These are phyloP conservation scores for Tinamus major DNA, from an alignment of 2,797 vertebrate species.

Conservation along the genomic window DNA sequence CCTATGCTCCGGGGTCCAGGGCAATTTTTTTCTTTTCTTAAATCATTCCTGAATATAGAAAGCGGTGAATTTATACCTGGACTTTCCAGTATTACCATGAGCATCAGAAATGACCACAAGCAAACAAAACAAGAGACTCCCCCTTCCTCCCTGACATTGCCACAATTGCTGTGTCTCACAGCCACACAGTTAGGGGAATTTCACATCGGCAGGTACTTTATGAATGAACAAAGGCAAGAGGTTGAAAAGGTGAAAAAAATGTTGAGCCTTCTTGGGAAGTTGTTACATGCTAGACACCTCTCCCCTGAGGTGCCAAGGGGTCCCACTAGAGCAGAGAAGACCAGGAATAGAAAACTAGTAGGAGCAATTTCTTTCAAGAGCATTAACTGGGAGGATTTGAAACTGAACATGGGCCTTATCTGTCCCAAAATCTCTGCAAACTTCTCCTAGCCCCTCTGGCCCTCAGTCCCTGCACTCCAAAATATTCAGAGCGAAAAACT, in stretches of 20 bases:
- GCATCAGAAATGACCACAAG: not conserved
- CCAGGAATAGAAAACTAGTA: not conserved
- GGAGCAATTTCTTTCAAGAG: not conserved
- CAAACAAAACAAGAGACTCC: not conserved
- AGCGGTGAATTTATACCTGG: not conserved
- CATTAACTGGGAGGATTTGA: not conserved
- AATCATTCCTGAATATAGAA: not conserved
- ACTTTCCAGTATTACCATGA: not conserved
- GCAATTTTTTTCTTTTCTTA: not conserved
- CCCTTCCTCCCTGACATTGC: not conserved
- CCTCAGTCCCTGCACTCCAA: not conserved
- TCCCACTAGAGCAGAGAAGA: not conserved
- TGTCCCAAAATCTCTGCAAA: not conserved
- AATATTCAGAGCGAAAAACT: conserved; percentile 12
- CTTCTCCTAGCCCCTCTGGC: not conserved
- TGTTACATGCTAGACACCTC: not conserved
- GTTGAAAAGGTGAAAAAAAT: not conserved
- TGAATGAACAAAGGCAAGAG: not conserved
- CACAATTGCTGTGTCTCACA: not conserved
- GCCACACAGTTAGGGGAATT: not conserved
- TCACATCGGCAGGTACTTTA: not conserved
- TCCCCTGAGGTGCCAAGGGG: fast-evolving
- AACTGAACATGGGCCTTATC: not conserved
- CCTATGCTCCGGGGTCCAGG: not conserved
- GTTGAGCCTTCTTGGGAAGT: not conserved